Percentiles rank a stretch among this genome's conserved stretches.
phyloP scores from a whole-genome alignment of 2,797 vertebrate genomes.

The Spatula versicolor region DNA sequence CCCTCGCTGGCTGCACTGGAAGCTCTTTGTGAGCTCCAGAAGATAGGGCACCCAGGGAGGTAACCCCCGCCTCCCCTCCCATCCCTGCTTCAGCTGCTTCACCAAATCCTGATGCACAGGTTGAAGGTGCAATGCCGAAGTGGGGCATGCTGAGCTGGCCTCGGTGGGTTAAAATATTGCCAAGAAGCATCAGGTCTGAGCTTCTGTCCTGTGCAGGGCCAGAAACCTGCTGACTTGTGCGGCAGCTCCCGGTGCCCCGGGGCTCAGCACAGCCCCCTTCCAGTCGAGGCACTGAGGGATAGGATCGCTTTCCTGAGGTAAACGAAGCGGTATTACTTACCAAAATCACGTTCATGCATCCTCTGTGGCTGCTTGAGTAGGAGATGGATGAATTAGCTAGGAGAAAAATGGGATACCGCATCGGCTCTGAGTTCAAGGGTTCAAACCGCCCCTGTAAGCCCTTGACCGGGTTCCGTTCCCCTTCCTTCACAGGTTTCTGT shows the following conservation, averaged over 20 bases:
- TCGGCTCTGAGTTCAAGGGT: neutral
- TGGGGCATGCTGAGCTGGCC: accelerated
- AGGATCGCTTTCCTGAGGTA: neutral
- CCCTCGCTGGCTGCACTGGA: neutral
- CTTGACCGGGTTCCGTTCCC: accelerated
- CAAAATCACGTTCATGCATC: accelerated
- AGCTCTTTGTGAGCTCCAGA: accelerated
- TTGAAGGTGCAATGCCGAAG: accelerated
- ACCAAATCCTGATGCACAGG: accelerated
- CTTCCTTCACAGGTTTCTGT: accelerated
- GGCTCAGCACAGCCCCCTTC: neutral
- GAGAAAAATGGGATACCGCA: neutral
- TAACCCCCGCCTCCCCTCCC: accelerated
- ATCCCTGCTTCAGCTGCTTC: no score
- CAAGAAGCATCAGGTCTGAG: neutral
- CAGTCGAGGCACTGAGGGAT: accelerated
- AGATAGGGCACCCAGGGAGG: neutral
- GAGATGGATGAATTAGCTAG: neutral
- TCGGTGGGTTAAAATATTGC: accelerated
- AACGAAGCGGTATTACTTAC: neutral
- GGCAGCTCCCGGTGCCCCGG: accelerated
- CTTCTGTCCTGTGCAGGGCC: neutral
- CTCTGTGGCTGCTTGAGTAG: neutral
- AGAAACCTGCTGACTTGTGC: no score
- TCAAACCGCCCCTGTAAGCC: neutral